Percentiles rank a stretch among this genome's conserved stretches.
Evolutionary conservation across 1,140 invertebrate genomes (phyloP).

Genomic region (Nymphalis io): DNA sequence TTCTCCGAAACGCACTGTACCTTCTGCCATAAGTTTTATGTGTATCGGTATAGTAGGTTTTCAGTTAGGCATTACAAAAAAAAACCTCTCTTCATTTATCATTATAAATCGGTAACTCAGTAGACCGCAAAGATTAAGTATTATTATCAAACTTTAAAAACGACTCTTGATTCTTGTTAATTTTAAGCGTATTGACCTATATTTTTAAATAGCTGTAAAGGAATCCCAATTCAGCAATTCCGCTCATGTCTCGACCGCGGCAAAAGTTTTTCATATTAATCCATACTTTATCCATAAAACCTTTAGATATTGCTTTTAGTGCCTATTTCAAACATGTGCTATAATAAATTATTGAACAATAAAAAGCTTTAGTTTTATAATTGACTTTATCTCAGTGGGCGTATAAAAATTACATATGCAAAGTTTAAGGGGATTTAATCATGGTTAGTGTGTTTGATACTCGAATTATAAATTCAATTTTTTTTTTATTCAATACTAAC

Average conservation of each 20-base stretch:
- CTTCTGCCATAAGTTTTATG: too few species aligned
- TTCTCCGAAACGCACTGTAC: too few species aligned
- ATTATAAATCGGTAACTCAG: too few species aligned
- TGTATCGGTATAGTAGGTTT: too few species aligned
- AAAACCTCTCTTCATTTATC: too few species aligned
- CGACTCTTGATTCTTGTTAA: constrained; percentile 1
- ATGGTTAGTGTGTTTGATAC: too few species aligned
- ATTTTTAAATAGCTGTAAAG: constrained; percentile 30
- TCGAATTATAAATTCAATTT: too few species aligned
- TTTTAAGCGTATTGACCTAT: constrained; percentile 12
- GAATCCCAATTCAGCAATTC: constrained; percentile 37
- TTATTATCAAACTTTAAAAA: background rate
- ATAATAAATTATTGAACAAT: constrained; percentile 36
- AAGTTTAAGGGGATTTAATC: background rate
- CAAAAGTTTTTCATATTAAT: constrained; percentile 39
- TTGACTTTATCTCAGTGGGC: background rate
- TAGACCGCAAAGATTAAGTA: too few species aligned
- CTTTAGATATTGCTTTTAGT: constrained; percentile 44
- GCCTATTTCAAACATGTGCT: constrained; percentile 40
- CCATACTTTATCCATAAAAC: constrained; percentile 46
- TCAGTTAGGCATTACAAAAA: too few species aligned
- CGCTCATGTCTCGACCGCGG: constrained; percentile 33
- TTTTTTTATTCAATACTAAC: too few species aligned
- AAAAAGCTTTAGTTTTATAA: constrained; percentile 31
- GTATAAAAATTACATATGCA: background rate